phyloP scores from a whole-genome alignment of 2,113 vertebrate genomes.

The Eudyptes chrysolophus region DNA sequence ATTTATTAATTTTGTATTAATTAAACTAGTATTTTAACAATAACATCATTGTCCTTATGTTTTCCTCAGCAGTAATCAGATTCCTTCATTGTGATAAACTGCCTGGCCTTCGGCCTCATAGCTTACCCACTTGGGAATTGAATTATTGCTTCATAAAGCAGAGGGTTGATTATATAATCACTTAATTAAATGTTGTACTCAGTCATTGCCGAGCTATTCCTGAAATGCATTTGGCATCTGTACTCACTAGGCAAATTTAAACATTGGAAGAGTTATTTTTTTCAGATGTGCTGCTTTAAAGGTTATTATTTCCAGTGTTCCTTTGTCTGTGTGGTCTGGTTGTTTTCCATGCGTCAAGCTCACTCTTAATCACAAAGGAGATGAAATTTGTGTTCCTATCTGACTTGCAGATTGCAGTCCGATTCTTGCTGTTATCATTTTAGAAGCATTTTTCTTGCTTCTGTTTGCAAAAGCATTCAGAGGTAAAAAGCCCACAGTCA shows the following conservation, averaged over 20 bases:
- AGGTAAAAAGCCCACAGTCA: not conserved
- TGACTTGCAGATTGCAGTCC: constrained; percentile 34
- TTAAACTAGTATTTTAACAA: constrained; percentile 51
- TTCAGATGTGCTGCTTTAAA: constrained; percentile 48
- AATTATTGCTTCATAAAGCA: constrained; percentile 70
- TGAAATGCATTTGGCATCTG: constrained; percentile 60
- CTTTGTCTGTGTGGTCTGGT: constrained; percentile 54
- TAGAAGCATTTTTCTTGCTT: not conserved
- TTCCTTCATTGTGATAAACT: constrained; percentile 63
- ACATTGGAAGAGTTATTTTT: constrained; percentile 20
- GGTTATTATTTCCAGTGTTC: constrained; percentile 35
- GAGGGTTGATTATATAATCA: constrained; percentile 70
- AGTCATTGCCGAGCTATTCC: constrained; percentile 60
- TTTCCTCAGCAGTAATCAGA: constrained; percentile 55
- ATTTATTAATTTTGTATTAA: constrained; percentile 59
- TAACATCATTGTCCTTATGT: constrained; percentile 41
- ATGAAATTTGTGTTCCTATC: constrained; percentile 41
- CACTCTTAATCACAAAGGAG: constrained; percentile 32
- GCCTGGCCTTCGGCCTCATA: constrained; percentile 28
- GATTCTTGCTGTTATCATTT: not conserved
- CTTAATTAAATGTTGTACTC: constrained; percentile 72
- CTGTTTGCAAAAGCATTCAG: not conserved
- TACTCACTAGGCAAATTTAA: constrained; percentile 15
- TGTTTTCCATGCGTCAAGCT: constrained; percentile 41
- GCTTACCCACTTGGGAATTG: constrained; percentile 60